phyloP scores from a whole-genome alignment of 2,113 vertebrate genomes.

The Colistium nudipinnis region DNA sequence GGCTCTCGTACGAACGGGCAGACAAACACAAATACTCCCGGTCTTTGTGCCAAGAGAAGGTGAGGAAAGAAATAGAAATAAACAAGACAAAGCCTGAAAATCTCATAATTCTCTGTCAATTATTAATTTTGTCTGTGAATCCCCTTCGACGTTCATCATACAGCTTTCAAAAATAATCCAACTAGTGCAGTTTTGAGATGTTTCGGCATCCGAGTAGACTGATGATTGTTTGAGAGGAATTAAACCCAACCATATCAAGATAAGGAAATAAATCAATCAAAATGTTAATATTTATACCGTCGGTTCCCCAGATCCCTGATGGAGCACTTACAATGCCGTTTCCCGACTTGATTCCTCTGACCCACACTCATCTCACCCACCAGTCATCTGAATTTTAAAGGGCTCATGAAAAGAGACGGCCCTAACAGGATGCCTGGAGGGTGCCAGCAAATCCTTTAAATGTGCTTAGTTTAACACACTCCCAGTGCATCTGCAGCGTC shows the following conservation, averaged over 20 bases:
- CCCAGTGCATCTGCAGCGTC: constrained; percentile 1
- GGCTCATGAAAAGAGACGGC: constrained; percentile 34
- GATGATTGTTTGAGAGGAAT: not conserved
- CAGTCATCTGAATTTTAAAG: constrained; percentile 43
- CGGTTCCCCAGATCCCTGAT: not conserved
- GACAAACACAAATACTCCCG: constrained; percentile 16
- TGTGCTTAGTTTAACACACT: constrained; percentile 49
- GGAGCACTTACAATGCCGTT: constrained; percentile 2
- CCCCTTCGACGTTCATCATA: not conserved
- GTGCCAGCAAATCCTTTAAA: constrained; percentile 51
- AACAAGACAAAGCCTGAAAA: constrained; percentile 1
- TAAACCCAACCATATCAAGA: not conserved
- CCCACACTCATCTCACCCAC: constrained; percentile 20
- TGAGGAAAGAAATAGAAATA: not conserved
- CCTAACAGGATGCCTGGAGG: constrained; percentile 36
- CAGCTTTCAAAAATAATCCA: not conserved
- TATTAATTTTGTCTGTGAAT: constrained; percentile 11
- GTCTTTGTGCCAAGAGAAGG: constrained; percentile 3
- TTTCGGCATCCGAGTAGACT: not conserved
- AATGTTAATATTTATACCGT: not conserved
- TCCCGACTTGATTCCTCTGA: not conserved
- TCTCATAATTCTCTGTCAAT: constrained; percentile 9
- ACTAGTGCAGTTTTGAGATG: not conserved
- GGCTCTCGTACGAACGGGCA: not conserved
- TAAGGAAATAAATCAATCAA: not conserved